Evolutionary conservation across 2,113 vertebrate species (phyloP), one percentile per base, ranked within the genome.

Genomic region (Oncorhynchus kisutch): DNA sequence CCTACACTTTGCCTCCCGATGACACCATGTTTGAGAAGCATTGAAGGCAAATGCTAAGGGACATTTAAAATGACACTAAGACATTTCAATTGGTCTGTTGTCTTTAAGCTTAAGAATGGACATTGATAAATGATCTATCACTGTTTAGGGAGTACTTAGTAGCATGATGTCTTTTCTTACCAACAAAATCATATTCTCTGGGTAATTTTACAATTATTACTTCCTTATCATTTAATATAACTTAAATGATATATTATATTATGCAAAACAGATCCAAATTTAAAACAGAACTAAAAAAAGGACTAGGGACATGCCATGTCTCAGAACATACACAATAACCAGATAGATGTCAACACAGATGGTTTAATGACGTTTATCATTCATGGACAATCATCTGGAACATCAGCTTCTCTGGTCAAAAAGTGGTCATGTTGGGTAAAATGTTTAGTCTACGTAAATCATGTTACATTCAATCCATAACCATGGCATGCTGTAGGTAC

Each of bases 281-380:
- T 60, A 73, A 88, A 84, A 78, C 80, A 79, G 70, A 74, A 68
- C 27, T 70, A 66, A 57, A 83, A 82, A 75, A 5, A 54, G 79
- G 72, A 87, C 91, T 89, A 91, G 81, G 88, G 77, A 87, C 91
- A 91, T 93, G 91, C 91, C 88, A 54, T 86, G 76, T 87, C 80
- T 87, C 84, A 81, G 79, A 77, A 75, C 72, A 86, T 81, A 87
- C 78, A 88, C 80, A 64, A 87, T 82, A 85, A 76, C 75, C 20
- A 84, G 80, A 77, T 81, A 83, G 84, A 89, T 84, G 86, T 83
- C 74, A 81, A 88, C 84, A 88, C 71, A 18, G 31, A 68, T 39
- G 66, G 29, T 39, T 29, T 14, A 3, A 68, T 68, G 31, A 45
- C 5, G 51, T 54, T 54, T 14, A 54, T 14, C 16, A 18, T 54